These are phyloP conservation scores for Drosophila albomicans DNA, from an alignment of 1,140 invertebrate genomes.

Conservation along the genomic window DNA sequence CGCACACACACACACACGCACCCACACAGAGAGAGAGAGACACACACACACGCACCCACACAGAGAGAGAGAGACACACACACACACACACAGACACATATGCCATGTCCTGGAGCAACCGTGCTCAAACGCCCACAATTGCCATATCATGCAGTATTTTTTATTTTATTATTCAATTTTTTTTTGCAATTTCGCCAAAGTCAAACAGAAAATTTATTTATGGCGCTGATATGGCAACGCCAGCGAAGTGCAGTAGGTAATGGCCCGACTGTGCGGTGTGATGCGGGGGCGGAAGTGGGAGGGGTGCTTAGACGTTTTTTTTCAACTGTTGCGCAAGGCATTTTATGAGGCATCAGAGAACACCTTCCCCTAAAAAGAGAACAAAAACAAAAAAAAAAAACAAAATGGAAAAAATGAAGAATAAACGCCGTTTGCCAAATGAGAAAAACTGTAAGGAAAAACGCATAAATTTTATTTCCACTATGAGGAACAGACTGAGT, in stretches of 20 bases:
- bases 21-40: constrained; percentile 13
- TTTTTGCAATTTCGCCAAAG: constrained; percentile 48
- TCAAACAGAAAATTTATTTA: constrained; percentile 68
- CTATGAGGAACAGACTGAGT: constrained; percentile 39
- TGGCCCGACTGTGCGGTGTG: not conserved
- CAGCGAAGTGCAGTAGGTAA: constrained; percentile 37
- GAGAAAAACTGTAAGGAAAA: constrained; percentile 57
- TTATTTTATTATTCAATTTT: constrained; percentile 33
- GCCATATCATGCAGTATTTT: constrained; percentile 18
- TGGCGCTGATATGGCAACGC: constrained; percentile 61
- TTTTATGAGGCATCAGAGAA: constrained; percentile 50
- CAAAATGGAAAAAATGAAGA: constrained; percentile 3
- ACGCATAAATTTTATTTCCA: constrained; percentile 74
- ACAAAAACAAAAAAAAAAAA: constrained; percentile 1
- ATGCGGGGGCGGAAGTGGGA: not conserved
- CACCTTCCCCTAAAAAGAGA: not conserved
- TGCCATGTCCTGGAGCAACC: constrained; percentile 16
- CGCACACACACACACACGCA: constrained; percentile 28
- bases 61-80: not conserved
- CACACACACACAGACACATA: too few relatives aligned
- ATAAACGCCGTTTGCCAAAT: constrained; percentile 30
- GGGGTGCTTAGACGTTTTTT: constrained; percentile 62
- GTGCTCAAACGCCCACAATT: constrained; percentile 23
- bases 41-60: too few relatives aligned
- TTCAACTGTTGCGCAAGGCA: constrained; percentile 68